phyloP scores from a whole-genome alignment of 2,888 invertebrate species.

The Aromia moschata region DNA sequence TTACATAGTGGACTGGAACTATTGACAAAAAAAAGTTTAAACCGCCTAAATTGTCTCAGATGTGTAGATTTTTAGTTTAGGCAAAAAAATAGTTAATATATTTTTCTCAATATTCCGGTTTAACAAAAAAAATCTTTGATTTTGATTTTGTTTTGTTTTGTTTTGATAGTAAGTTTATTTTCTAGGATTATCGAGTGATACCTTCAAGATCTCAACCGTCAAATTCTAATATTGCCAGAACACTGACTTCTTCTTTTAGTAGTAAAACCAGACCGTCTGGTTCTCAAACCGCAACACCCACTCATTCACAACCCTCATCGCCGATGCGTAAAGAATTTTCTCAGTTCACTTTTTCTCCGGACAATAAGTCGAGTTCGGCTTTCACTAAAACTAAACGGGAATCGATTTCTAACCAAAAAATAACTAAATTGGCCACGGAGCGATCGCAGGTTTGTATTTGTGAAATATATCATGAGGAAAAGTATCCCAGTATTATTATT shows the following conservation, averaged over 20 bases:
- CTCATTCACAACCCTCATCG: slow-evolving; percentile 73
- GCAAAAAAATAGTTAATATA: no score
- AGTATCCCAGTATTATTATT: no score
- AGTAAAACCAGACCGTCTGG: slow-evolving; percentile 58
- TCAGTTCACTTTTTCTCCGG: slow-evolving; percentile 64
- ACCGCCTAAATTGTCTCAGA: no score
- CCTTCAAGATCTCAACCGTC: slow-evolving; percentile 62
- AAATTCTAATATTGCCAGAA: slow-evolving; percentile 74
- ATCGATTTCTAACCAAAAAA: slow-evolving; percentile 52
- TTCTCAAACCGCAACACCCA: slow-evolving; percentile 59
- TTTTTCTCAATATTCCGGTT: no score
- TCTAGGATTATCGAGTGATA: slow-evolving; percentile 35
- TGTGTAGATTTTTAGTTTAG: no score
- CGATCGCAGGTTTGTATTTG: slow-evolving; percentile 56
- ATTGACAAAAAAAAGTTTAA: no score
- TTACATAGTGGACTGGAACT: no score
- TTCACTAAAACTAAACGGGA: slow-evolving; percentile 52
- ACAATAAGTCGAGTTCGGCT: slow-evolving; percentile 43
- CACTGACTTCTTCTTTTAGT: slow-evolving; percentile 66
- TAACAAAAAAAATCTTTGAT: no score
- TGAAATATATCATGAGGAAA: not conserved
- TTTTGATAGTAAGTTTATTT: slow-evolving; percentile 22
- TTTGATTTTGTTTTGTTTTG: slow-evolving; percentile 13
- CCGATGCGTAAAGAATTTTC: slow-evolving; percentile 72
- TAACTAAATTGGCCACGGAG: slow-evolving; percentile 66